These are phyloP conservation scores for Misgurnus anguillicaudatus DNA, from an alignment of 2,113 vertebrate genomes.

Conservation along the genomic window DNA sequence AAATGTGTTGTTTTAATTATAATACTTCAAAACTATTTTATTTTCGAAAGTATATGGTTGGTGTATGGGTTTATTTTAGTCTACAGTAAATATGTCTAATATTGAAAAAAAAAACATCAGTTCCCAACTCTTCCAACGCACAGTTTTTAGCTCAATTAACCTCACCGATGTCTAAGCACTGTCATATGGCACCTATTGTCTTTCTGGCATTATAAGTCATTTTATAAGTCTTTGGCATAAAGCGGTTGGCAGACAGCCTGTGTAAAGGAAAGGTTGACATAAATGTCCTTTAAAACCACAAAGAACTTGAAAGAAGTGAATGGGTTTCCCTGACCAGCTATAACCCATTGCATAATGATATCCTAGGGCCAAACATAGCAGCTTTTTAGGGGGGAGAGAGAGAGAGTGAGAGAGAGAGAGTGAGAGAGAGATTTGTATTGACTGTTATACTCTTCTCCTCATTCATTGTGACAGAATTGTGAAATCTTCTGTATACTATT, in stretches of 20 bases:
- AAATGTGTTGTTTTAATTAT: too few species aligned
- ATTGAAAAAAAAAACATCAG: too few species aligned
- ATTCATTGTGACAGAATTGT: too few species aligned
- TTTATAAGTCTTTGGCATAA: slow-evolving; percentile 1
- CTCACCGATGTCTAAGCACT: not conserved
- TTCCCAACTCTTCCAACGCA: not conserved
- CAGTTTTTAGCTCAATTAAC: not conserved
- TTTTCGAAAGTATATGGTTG: too few species aligned
- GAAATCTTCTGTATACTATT: too few species aligned
- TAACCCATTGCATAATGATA: slow-evolving; percentile 37
- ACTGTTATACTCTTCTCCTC: too few species aligned
- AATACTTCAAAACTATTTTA: too few species aligned
- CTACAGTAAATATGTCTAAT: too few species aligned
- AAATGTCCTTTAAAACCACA: slow-evolving; percentile 38
- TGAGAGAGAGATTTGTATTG: not conserved
- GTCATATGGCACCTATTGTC: not conserved
- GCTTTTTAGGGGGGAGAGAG: not conserved
- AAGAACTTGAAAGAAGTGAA: slow-evolving; percentile 1
- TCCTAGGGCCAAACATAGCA: not conserved
- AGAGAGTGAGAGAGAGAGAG: slow-evolving; percentile 2
- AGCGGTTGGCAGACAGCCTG: not conserved
- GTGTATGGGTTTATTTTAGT: too few species aligned
- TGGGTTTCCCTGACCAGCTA: not conserved
- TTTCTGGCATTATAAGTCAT: slow-evolving; percentile 18
- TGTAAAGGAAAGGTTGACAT: slow-evolving; percentile 15